Evolutionary conservation across 2,888 invertebrate species (phyloP), one percentile per base, ranked within the genome.

Genomic region (Laspeyria flexula): DNA sequence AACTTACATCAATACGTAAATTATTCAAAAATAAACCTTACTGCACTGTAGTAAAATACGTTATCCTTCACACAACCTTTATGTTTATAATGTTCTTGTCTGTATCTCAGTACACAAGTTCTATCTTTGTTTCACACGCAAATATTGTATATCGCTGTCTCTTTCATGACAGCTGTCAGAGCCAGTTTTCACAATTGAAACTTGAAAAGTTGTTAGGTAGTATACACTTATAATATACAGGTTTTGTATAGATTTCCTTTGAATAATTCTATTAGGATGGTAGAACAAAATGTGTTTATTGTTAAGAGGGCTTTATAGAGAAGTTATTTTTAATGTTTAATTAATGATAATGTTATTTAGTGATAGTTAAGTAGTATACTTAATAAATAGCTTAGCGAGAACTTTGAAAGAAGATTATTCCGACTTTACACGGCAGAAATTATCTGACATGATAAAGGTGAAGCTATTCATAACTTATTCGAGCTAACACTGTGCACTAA

Each of bases 181-280:
- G 81, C 84, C 80, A 86, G 85, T 85, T 87, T 83, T 81, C 82
- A 83, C 79, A 79, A 83, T 81, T 77, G 80, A 72, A 78, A 79
- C 75, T 78, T 75, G 72, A 82, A 77, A 77, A 77, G 77, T 76
- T 75, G 77, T 67, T 72, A 68, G 54, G 39, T 57, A 43, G 50
- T 59, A 43, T 30, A 48, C 18, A 54, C 13, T 34, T 39, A 35
- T 42, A 48, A 35, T 42, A 25, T 43, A 44, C 44, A 30, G 44
- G 46, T 44, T 45, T 21, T 43, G 43, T 59, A 42, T 50, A 30
- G 44, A 42, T 46, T 43, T 61, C 42, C 51, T 54, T 44, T 47
- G 43, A 51, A 55, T 53, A 33, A 46, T 53, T 51, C 15, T 41
- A 51, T 41, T 37, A 50, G 13, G 35, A 30, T 1, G 30, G 30